These are phyloP conservation scores for Andricus curvator DNA, from an alignment of 2,888 invertebrate genomes.

Conservation along the genomic window DNA sequence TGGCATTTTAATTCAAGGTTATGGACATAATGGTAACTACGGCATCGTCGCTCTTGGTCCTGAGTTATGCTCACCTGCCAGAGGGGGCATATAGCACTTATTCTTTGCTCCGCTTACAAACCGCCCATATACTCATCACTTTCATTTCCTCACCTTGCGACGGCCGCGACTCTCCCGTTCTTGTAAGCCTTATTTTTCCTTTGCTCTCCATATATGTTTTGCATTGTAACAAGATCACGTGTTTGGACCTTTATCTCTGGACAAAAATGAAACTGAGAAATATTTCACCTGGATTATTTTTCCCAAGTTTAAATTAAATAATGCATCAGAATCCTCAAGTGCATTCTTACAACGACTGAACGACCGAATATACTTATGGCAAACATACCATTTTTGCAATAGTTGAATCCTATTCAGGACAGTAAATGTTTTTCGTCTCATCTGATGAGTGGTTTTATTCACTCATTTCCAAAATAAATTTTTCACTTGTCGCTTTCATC, in stretches of 20 bases:
- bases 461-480: neutral
- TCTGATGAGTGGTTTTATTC: slow-evolving; percentile 4
- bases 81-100: slow-evolving; percentile 43
- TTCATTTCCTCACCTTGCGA: slow-evolving; percentile 40
- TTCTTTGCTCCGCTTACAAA: slow-evolving; percentile 16
- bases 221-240: slow-evolving; percentile 5
- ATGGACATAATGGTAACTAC: slow-evolving; percentile 75
- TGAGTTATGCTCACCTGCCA: slow-evolving; percentile 67
- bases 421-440: neutral
- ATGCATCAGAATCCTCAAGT: neutral
- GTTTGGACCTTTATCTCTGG: neutral
- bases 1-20: slow-evolving; percentile 77
- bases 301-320: neutral
- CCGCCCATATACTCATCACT: slow-evolving; percentile 41
- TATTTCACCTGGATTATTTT: neutral
- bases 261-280: neutral
- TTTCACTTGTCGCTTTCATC: slow-evolving; percentile 2
- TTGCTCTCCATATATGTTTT: neutral
- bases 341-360: neutral
- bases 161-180: slow-evolving; percentile 4
- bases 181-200: neutral
- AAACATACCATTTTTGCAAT: neutral
- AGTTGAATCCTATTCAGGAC: neutral
- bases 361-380: neutral
- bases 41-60: slow-evolving; percentile 50